Evolutionary conservation across 2,113 vertebrate genomes (phyloP).

Genomic region (Tor tambroides): DNA sequence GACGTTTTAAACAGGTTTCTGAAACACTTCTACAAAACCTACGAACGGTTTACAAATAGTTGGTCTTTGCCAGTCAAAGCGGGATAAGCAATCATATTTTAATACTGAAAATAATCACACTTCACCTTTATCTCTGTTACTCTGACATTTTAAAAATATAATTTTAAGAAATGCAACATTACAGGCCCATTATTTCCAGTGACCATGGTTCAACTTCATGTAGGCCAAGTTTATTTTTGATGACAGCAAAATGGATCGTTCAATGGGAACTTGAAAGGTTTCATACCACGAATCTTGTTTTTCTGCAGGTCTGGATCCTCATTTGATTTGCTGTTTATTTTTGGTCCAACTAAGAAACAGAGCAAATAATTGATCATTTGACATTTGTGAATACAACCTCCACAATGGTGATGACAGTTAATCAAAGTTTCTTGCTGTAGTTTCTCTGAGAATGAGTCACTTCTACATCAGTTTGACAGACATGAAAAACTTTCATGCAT

Average conservation of each 20-base stretch:
- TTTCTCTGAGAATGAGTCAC: conserved; percentile 10
- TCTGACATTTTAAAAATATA: not conserved
- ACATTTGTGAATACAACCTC: conserved; percentile 53
- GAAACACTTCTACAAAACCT: not conserved
- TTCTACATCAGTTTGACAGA: not conserved
- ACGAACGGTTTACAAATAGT: not conserved
- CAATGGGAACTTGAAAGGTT: not conserved
- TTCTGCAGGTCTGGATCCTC: conserved; percentile 78
- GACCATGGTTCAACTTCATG: not conserved
- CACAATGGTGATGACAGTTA: conserved; percentile 42
- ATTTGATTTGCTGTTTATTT: conserved; percentile 77
- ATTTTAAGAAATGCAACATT: conserved; percentile 4
- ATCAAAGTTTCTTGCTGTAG: conserved; percentile 28
- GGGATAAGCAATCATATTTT: not conserved
- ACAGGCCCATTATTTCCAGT: conserved; percentile 9
- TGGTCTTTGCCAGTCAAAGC: not conserved
- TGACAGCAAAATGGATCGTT: not conserved
- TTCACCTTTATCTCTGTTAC: not conserved
- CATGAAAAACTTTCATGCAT: not conserved
- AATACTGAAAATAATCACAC: not conserved
- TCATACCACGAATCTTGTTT: conserved; percentile 79
- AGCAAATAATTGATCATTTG: conserved; percentile 52
- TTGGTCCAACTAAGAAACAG: conserved; percentile 76
- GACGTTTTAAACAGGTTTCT: not conserved
- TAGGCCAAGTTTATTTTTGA: conserved; percentile 1